Base-by-base conservation (phyloP, 2,888 invertebrate genomes). In the Parelbella ahira region DNA sequence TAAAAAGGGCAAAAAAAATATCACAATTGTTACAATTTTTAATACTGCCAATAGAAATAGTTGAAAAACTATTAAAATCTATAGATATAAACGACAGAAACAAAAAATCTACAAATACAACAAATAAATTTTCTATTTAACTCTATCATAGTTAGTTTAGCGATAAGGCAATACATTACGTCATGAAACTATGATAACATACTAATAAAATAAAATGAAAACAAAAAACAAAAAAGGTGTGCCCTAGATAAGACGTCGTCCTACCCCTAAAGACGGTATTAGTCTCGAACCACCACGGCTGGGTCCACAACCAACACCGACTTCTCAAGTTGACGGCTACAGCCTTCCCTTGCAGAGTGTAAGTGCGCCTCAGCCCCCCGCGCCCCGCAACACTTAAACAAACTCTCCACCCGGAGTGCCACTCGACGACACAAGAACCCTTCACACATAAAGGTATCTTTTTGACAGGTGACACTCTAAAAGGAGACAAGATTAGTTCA, bases 241-340 rank as follows among this genome's bases (percentile, higher is more conserved):
- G 27, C 1, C 3, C 7, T 30, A 77, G 83, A 83, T 83, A 82
- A 83, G 61, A 58, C 48, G 47, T 18, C 3, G 13, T 4, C 10
- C 12, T 45, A 38, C 44, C 50, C 50, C 61, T 80, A 81, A 84
- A 84, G 80, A 75, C 76, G 75, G 77, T 76, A 58, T 65, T 63
- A 74, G 84, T 84, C 84, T 84, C 84, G 84, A 86, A 84, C 78
- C 82, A 49, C 54, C 37, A 39, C 51, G 49, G 47, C 43, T 52
- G 58, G 74, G 66, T 58, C 66, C 58, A 47, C 61, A 63, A 75
- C 82, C 67, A 64, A 67, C 66, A 67, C 70, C 77, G 73, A 78
- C 83, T 83, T 71, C 67, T 84, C 81, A 77, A 84, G 84, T 78
- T 70, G 81, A 75, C 80, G 66, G 48, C 50, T 49, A 56, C 45